Evolutionary conservation across 2,888 invertebrate species (phyloP).

Genomic region (Drosophila nigritarsus): DNA sequence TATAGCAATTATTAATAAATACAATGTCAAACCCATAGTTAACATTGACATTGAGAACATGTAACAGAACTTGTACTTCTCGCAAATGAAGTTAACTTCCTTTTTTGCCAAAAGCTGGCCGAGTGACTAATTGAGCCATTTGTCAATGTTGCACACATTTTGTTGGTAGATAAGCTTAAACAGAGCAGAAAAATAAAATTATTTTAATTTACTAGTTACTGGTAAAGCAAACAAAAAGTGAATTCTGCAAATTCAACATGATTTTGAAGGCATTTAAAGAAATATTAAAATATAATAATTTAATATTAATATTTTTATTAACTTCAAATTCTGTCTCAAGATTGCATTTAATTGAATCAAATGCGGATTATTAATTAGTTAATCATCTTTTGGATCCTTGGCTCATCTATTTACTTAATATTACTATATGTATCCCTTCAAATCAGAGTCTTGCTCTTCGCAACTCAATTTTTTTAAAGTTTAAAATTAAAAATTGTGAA

Average conservation of each 20-base stretch:
- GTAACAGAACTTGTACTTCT: conserved; percentile 20
- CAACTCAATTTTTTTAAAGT: background rate
- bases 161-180: conserved; percentile 22
- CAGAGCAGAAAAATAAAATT: background rate
- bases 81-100: conserved; percentile 55
- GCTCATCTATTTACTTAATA: too few relatives aligned
- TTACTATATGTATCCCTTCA: background rate
- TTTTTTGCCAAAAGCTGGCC: conserved; percentile 22
- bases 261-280: background rate
- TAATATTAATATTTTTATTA: background rate
- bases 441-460: background rate
- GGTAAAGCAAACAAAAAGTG: background rate
- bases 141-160: conserved; percentile 28
- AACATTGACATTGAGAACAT: conserved; percentile 34
- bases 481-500: background rate
- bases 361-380: too few relatives aligned
- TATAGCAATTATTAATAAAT: conserved; percentile 7
- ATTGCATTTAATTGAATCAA: too few relatives aligned
- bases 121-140: conserved; percentile 37
- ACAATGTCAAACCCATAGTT: conserved; percentile 13
- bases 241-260: background rate
- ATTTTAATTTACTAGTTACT: background rate
- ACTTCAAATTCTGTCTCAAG: too few relatives aligned
- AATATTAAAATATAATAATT: background rate
- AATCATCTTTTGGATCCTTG: too few relatives aligned